phyloP scores from a whole-genome alignment of 2,888 invertebrate genomes.

The Diogma glabrata region DNA sequence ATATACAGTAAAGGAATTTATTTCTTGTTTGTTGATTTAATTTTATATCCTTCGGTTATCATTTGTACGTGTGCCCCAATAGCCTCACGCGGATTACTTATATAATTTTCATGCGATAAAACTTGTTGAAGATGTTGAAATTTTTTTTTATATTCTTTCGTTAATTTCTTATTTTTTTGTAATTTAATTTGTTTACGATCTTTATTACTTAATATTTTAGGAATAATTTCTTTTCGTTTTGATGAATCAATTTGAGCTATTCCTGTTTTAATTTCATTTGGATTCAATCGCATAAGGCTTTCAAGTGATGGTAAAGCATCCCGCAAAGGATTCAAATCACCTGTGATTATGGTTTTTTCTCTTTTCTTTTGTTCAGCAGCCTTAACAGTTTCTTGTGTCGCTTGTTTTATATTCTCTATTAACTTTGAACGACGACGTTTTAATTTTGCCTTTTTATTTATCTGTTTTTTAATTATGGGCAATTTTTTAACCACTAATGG shows the following conservation, averaged over 20 bases:
- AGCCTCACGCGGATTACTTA: conserved; percentile 28
- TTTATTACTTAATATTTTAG: conserved; percentile 2
- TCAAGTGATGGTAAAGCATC: conserved; percentile 33
- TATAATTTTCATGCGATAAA: conserved; percentile 29
- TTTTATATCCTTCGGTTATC: too few species aligned
- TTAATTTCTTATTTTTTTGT: conserved; percentile 27
- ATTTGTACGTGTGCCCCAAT: conserved; percentile 29
- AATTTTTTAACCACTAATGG: too few species aligned
- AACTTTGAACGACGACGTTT: conserved; percentile 28
- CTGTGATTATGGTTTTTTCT: conserved; percentile 27
- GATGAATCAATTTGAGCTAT: conserved; percentile 13
- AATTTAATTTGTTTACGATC: conserved; percentile 21
- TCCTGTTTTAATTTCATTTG: conserved; percentile 21
- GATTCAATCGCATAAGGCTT: conserved; percentile 27
- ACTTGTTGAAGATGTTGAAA: conserved; percentile 26
- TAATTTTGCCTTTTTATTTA: conserved; percentile 29
- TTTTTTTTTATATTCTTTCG: conserved; percentile 24
- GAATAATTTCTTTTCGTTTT: neutral
- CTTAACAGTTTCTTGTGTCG: conserved; percentile 27
- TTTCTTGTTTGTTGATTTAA: too few species aligned
- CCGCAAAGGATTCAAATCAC: conserved; percentile 29
- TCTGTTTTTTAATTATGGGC: too few species aligned
- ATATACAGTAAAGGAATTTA: too few species aligned
- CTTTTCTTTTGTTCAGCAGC: conserved; percentile 26
- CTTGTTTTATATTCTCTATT: conserved; percentile 26